Evolutionary conservation across 2,797 vertebrate species (phyloP), one percentile per base, ranked within the genome.

Genomic region (Amniataba percoides): DNA sequence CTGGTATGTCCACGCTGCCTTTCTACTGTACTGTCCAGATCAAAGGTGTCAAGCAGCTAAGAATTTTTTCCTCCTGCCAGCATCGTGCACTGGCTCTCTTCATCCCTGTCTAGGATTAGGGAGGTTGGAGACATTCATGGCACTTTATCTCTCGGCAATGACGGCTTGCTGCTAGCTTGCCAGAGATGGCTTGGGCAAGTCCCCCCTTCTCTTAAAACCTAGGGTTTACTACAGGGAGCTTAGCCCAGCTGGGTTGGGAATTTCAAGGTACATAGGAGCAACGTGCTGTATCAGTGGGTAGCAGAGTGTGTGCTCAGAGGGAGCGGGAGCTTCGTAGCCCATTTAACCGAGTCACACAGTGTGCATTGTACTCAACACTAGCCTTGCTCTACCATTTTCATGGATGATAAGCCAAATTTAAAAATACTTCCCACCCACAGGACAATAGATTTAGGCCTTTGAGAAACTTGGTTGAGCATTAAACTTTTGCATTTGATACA

Each of bases 61-160:
- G 77, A 77, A 19, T 79, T 77, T 84, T 82, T 78, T 70, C 75
- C 77, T 81, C 71, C 73, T 63, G 77, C 78, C 81, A 86, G 86
- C 88, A 86, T 85, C 85, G 59, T 80, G 66, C 80, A 74, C 81
- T 53, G 68, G 74, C 80, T 86, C 79, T 84, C 85, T 71, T 89
- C 86, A 89, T 91, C 87, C 78, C 85, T 81, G 83, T 81, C 81
- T 77, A 65, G 93, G 93, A 94, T 95, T 95, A 94, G 85, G 79
- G 85, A 79, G 83, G 87, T 84, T 83, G 86, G 79, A 89, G 87
- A 82, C 85, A 82, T 90, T 85, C 85, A 87, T 82, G 90, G 74
- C 73, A 81, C 78, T 80, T 93, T 93, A 94, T 94, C 93, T 89
- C 78, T 88, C 71, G 42, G 80, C 82, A 80, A 85, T 71, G 90